Base-by-base conservation (phyloP, 2,888 invertebrate species). In the Neoascia interrupta region DNA sequence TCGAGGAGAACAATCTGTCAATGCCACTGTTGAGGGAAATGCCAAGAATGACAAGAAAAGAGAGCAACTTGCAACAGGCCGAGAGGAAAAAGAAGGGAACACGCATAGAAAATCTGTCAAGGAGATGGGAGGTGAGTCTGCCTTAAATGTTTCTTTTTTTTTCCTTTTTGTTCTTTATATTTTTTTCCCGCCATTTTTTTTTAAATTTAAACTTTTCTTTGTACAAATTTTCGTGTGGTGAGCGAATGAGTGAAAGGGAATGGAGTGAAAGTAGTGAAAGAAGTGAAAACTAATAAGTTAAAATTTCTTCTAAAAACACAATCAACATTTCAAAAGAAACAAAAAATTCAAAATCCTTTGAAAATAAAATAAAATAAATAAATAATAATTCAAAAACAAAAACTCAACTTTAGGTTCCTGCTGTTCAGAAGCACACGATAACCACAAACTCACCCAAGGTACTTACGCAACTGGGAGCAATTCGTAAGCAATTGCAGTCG, bases 381-480 rank as follows among this genome's bases (percentile, higher is more conserved):
- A n/a, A n/a, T n/a, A n/a, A n/a, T n/a, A n/a, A n/a, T n/a, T n/a
- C n/a, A n/a, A 26, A 51, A 49, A 66, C 8, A 41, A 45, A 41
- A 64, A 23, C 19, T 4, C 61, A 11, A 60, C 90, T 89, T 89
- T 86, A 92, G 89, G 90, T 93, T 66, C 93, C 93, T 0, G 92
- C 90, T 0, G 92, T 93, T n/a, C 92, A 93, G 68, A 87, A 86
- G 72, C 85, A 85, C 31, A 85, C 83, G 0, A 83, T 87, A 49
- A 86, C 88, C 13, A 79, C 83, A 1, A 83, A 82, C 43, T 86
- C 86, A 5, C 88, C 88, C 1, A 85, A 92, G 58, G 92, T 93
- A 69, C 83, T 93, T 75, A 93, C 93, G 0, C 93, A 93, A 84
- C 86, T 93, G 31, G 93, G 93, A 0, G 92, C 93, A 10, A 93